phyloP scores from a whole-genome alignment of 2,113 vertebrate genomes.

The Engystomops pustulosus region DNA sequence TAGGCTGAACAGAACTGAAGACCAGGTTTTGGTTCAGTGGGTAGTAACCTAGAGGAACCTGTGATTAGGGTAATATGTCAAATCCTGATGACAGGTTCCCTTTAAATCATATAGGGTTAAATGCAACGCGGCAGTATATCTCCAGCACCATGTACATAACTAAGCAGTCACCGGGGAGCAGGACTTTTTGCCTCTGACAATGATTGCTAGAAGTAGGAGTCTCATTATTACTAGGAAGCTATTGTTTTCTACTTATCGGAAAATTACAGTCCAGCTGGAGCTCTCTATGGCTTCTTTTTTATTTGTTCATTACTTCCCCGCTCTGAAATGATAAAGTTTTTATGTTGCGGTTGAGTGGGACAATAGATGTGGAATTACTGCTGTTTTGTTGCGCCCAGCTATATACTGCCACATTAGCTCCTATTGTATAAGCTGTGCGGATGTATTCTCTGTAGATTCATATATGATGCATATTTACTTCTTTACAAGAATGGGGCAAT shows the following conservation, averaged over 20 bases:
- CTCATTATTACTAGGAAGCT: slow-evolving; percentile 3
- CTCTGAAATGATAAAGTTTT: not conserved
- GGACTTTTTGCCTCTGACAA: not conserved
- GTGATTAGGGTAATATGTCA: too few relatives aligned
- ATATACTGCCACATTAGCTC: not conserved
- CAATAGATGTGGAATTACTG: slow-evolving; percentile 20
- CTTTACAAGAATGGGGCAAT: too few relatives aligned
- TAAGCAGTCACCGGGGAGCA: not conserved
- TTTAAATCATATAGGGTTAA: slow-evolving; percentile 21
- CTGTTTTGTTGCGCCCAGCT: not conserved
- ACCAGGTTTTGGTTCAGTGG: too few relatives aligned
- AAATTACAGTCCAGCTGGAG: slow-evolving; percentile 34
- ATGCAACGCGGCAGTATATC: not conserved
- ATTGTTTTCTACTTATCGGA: slow-evolving; percentile 23
- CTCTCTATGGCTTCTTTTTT: not conserved
- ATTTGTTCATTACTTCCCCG: not conserved
- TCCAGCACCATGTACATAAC: not conserved
- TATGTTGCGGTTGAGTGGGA: not conserved
- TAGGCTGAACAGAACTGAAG: too few relatives aligned
- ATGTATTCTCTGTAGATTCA: not conserved
- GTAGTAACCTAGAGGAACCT: too few relatives aligned
- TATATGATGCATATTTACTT: not conserved
- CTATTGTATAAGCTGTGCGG: not conserved
- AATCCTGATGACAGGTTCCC: too few relatives aligned
- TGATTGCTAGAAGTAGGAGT: not conserved